Base-by-base conservation (phyloP, 2,888 invertebrate genomes). In the Phengaris alcon region DNA sequence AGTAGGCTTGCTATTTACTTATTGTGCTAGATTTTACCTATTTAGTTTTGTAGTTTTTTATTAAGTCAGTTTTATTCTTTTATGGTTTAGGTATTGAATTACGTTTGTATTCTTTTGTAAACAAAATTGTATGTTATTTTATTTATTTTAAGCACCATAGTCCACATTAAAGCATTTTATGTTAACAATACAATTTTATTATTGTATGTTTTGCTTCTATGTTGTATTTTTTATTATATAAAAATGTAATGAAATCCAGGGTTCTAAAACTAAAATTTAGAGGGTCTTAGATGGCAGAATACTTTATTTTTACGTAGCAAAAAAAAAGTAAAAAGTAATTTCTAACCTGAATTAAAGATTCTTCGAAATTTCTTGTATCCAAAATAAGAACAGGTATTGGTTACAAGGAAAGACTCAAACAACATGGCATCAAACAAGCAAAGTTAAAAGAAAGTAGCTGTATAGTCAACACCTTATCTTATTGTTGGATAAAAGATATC, bases 1-100 rank as follows among this genome's bases (percentile, higher is more conserved):
- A 64, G 64, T 44, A 44, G 64, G 64, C 35, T 64, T 64, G 13
- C 35, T 64, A 64, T 64, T 44, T 64, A 35, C 35, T 64, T 64
- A 10, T 22, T 64, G 10, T 64, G 64, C 35, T 44, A 64, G 59
- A 59, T 59, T 44, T 44, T 44, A 35, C 4, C 35, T 35, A 64
- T 64, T 64, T 64, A 64, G 2, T 64, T 5, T 44, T 44, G 35
- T 64, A 64, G 64, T 10, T 64, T 64, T 35, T 64, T 12, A 12
- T 35, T 35, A 64, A 59, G 15, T 59, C 10, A 59, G 22, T 5
- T 22, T 59, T 7, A 44, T 64, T 64, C 12, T 64, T 35, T 64
- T 35, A 44, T 35, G 35, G 35, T 64, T 44, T 44, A 10, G 59
- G 10, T 4, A 64, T 44, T 64, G 1, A 35, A 9, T 64, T 12